Conservation (phyloP, 23 tunicate species). For the Botrylloides violaceus region DNA sequence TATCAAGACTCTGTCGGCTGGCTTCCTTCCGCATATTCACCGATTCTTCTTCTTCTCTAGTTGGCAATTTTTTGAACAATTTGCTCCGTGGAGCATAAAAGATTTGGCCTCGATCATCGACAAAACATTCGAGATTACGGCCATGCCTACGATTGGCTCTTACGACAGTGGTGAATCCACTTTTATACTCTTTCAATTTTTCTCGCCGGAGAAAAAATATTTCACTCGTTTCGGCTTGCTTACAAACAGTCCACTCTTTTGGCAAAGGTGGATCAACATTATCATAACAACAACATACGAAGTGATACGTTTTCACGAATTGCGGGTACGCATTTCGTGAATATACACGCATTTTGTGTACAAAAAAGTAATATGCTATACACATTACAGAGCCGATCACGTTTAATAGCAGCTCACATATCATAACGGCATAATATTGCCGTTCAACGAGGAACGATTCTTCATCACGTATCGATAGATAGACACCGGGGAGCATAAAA, state of each 20-base stretch:
- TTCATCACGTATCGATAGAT: conserved; percentile 4
- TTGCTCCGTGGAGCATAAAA: conserved; percentile 24
- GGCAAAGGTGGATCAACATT: conserved; percentile 26
- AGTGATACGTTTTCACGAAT: conserved; percentile 6
- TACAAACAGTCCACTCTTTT: conserved; percentile 77
- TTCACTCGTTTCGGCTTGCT: conserved; percentile 91
- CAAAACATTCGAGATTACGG: conserved; percentile 68
- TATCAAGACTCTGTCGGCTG: conserved; percentile 9
- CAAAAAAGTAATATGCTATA: conserved; percentile 48
- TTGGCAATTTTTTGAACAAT: conserved; percentile 18
- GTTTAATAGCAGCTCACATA: conserved; percentile 35
- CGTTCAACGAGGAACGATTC: conserved; percentile 17
- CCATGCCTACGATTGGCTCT: conserved; percentile 39
- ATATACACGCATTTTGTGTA: conserved; percentile 66
- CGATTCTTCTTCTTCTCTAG: conserved; percentile 6
- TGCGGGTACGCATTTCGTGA: conserved; percentile 71
- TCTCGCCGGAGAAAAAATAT: conserved; percentile 53
- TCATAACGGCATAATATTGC: conserved; percentile 57
- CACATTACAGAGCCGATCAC: conserved; percentile 48
- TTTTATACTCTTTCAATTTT: conserved; percentile 8
- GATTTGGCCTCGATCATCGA: conserved; percentile 45
- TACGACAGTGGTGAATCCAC: conserved; percentile 64
- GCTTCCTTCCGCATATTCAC: background rate
- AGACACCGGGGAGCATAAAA: conserved; percentile 62
- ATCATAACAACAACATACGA: conserved; percentile 33